Evolutionary conservation across 2,797 vertebrate genomes (phyloP).

Genomic region (Simalia tracyae): DNA sequence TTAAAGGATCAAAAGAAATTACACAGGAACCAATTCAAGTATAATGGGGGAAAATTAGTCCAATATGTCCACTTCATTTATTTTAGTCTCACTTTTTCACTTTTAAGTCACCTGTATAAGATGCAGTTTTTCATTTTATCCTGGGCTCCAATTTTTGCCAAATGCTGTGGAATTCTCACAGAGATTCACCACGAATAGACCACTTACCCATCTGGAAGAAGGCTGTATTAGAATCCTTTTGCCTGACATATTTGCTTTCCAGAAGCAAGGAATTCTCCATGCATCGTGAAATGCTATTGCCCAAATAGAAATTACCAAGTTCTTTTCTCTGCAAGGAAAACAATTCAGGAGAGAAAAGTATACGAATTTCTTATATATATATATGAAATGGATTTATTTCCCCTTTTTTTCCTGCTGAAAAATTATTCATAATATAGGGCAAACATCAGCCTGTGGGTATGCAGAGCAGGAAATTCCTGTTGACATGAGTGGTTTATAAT

Average conservation of each 20-base stretch:
- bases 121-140: neutral
- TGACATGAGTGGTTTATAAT: constrained; percentile 60
- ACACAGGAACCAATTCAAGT: constrained; percentile 15
- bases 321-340: neutral
- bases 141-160: constrained; percentile 24
- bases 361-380: neutral
- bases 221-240: constrained; percentile 9
- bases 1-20: constrained; percentile 20
- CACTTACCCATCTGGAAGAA: constrained; percentile 48
- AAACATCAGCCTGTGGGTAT: constrained; percentile 59
- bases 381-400: neutral
- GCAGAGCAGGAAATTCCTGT: constrained; percentile 32
- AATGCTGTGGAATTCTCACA: neutral
- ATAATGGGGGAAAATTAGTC: neutral
- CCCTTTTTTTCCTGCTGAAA: constrained; percentile 7
- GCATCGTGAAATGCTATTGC: neutral
- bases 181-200: neutral
- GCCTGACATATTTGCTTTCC: neutral
- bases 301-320: neutral
- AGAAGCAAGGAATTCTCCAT: neutral
- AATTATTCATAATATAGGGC: constrained; percentile 64
- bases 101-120: neutral
- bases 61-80: neutral
- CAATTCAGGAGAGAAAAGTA: neutral
- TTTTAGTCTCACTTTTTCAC: constrained; percentile 25